These are phyloP conservation scores for Oceanites oceanicus DNA, from an alignment of 2,113 vertebrate species.

Conservation along the genomic window DNA sequence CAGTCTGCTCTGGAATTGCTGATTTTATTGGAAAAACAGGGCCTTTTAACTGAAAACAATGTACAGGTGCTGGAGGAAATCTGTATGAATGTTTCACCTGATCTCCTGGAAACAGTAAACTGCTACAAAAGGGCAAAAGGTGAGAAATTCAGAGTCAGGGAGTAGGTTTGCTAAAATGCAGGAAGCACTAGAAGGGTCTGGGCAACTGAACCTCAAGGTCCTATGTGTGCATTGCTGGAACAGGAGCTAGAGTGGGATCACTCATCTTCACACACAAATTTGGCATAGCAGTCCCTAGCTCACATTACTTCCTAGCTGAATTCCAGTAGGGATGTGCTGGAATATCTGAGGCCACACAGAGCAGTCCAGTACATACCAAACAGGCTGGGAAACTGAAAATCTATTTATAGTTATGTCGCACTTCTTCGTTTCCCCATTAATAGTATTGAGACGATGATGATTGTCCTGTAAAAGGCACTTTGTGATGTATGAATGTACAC, in stretches of 20 bases:
- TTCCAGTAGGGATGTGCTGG: not conserved
- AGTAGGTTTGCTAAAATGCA: not conserved
- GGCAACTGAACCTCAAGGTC: not conserved
- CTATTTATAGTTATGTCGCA: not conserved
- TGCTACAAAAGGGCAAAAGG: constrained; percentile 62
- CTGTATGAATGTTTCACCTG: not conserved
- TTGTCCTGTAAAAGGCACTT: not conserved
- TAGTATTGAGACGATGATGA: not conserved
- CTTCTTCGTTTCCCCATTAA: not conserved
- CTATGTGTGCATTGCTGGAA: not conserved
- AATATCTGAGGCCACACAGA: not conserved
- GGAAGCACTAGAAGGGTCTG: not conserved
- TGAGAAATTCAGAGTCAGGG: constrained; percentile 7
- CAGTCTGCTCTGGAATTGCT: constrained; percentile 71
- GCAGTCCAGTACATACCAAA: not conserved
- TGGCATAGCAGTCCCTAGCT: not conserved
- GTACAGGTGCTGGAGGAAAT: constrained; percentile 37
- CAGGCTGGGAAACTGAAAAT: not conserved
- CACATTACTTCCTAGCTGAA: not conserved
- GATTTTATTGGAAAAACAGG: constrained; percentile 60
- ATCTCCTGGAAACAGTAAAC: constrained; percentile 44
- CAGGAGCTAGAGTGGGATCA: not conserved
- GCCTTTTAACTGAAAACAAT: constrained; percentile 49
- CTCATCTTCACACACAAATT: not conserved
- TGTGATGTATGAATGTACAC: not conserved